Percentiles rank a stretch among this genome's conserved stretches.
These are phyloP conservation scores for Cryptophagus acutangulus DNA, from an alignment of 2,888 invertebrate species.

Conservation along the genomic window DNA sequence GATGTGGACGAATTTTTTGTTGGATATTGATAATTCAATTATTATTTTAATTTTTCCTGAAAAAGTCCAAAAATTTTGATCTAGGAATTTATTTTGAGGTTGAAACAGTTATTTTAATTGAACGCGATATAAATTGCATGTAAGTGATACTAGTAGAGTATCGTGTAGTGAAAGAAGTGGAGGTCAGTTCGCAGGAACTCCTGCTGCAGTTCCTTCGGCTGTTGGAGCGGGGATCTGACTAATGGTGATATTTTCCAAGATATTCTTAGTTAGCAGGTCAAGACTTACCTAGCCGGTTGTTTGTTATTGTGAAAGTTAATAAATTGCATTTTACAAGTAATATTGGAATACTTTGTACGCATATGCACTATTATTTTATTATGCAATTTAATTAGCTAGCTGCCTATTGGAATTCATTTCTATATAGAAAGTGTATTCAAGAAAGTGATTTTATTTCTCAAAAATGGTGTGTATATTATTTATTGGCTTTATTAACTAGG, in stretches of 20 bases:
- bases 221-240: neutral
- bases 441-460: neutral
- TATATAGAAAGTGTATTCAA: slow-evolving; percentile 9
- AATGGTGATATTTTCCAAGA: slow-evolving; percentile 6
- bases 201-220: neutral
- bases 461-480: slow-evolving; percentile 4
- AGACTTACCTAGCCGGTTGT: slow-evolving; percentile 2
- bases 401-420: slow-evolving; percentile 1
- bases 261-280: slow-evolving; percentile 8
- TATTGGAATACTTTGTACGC: no score
- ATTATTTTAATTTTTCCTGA: no score
- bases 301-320: slow-evolving; percentile 2
- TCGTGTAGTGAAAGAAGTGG: no score
- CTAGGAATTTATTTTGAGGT: no score
- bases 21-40: no score
- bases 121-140: no score
- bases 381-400: neutral
- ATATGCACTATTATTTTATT: slow-evolving; percentile 2
- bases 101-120: no score
- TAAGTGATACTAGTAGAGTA: no score
- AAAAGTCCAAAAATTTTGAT: no score
- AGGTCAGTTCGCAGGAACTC: neutral
- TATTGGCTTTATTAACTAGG: slow-evolving; percentile 1
- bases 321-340: no score
- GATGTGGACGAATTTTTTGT: no score